Percentiles rank a stretch among this genome's conserved stretches.
Evolutionary conservation across 2,797 vertebrate genomes (phyloP).

Genomic region (Halcyon chelicuti): DNA sequence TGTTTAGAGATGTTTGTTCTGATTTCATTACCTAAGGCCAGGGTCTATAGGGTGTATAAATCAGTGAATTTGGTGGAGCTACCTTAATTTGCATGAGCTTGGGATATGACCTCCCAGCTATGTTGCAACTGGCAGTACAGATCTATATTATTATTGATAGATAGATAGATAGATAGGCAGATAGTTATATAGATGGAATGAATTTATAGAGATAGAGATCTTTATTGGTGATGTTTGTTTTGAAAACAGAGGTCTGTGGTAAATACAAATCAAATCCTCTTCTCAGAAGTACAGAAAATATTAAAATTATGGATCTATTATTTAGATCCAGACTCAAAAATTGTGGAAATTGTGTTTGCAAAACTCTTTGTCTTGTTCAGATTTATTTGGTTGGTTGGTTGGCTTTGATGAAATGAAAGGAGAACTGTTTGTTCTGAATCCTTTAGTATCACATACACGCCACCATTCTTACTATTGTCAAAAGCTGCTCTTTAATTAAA

Average conservation of each 20-base stretch:
- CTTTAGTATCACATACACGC: neutral
- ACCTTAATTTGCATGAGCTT: neutral
- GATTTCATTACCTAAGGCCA: neutral
- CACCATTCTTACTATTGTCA: neutral
- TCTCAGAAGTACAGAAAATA: neutral
- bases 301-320: neutral
- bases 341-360: neutral
- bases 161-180: too few relatives aligned
- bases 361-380: neutral
- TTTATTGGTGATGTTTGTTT: neutral
- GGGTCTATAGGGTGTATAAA: neutral
- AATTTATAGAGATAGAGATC: neutral
- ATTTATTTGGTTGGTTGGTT: neutral
- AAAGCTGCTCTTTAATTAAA: neutral
- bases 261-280: neutral
- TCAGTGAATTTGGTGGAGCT: neutral
- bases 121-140: neutral
- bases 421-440: neutral
- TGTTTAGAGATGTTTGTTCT: neutral
- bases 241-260: neutral
- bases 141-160: neutral
- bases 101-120: neutral
- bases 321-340: neutral
- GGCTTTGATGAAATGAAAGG: neutral
- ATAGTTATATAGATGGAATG: too few relatives aligned